A percentile compares a stretch with the other conserved stretches of the same genome.
Conservation (phyloP, 2,888 invertebrate species). For the Aleiodes leptofemur region DNA sequence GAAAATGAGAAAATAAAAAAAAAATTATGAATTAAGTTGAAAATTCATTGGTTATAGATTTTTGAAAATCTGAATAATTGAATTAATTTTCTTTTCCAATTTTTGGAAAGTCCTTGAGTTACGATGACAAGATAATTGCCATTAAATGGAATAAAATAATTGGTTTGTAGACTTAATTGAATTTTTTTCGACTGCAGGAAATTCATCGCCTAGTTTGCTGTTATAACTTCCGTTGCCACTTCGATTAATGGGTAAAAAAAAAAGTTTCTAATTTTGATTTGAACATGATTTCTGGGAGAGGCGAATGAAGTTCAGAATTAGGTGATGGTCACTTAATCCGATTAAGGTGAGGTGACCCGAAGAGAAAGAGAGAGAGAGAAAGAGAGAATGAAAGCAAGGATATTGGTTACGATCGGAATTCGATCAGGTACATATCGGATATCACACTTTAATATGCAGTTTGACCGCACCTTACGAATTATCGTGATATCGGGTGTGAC, state of each 20-base stretch:
- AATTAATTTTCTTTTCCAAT: too few species aligned
- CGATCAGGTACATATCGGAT: constrained; percentile 32
- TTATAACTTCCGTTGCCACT: not conserved
- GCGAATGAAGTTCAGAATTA: not conserved
- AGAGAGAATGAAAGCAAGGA: constrained; percentile 3
- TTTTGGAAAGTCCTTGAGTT: too few species aligned
- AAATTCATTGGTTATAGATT: too few species aligned
- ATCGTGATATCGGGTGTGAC: constrained; percentile 53
- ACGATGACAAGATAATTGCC: too few species aligned
- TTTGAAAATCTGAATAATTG: too few species aligned
- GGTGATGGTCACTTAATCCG: constrained; percentile 12
- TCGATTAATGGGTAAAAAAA: not conserved
- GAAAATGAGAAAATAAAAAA: too few species aligned
- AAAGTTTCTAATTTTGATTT: not conserved
- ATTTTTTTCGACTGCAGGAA: too few species aligned
- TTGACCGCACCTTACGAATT: constrained; percentile 51
- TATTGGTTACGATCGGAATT: constrained; percentile 3
- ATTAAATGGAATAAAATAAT: too few species aligned
- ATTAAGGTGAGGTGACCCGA: constrained; percentile 19
- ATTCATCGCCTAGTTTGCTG: too few species aligned
- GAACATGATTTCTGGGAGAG: constrained; percentile 1
- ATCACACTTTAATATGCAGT: constrained; percentile 46
- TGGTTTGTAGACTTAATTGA: too few species aligned
- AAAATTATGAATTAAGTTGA: too few species aligned
- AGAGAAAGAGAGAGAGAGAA: not conserved